Percentiles rank a stretch among this genome's conserved stretches.
phyloP scores from a whole-genome alignment of 2,797 vertebrate genomes.

The Calcarius lapponicus region DNA sequence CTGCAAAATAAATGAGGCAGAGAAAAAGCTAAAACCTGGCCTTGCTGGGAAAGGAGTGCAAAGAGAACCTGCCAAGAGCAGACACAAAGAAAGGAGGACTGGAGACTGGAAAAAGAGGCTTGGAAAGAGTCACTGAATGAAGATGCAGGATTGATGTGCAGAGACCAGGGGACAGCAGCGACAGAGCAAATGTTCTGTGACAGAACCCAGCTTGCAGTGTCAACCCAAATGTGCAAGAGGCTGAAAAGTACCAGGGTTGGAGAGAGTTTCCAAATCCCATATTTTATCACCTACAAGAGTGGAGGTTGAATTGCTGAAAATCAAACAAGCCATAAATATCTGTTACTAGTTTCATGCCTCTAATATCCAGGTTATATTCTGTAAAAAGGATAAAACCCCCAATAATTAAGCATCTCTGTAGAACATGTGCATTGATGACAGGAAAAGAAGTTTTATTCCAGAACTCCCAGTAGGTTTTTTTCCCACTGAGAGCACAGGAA shows the following conservation, averaged over 20 bases:
- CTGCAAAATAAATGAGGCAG: conserved; percentile 70
- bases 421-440: background rate
- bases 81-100: background rate
- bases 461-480: background rate
- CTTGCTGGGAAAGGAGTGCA: background rate
- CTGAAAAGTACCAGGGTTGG: background rate
- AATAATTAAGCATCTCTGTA: background rate
- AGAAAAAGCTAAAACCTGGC: conserved; percentile 56
- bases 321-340: background rate
- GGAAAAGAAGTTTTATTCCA: background rate
- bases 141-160: background rate
- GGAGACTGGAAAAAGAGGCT: conserved; percentile 6
- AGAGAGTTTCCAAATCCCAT: background rate
- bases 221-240: background rate
- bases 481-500: background rate
- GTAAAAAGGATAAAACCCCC: background rate
- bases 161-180: background rate
- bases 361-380: background rate
- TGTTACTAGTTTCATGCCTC: background rate
- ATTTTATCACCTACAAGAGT: background rate
- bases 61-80: conserved; percentile 31
- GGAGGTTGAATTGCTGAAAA: background rate
- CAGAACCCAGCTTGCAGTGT: background rate
- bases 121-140: background rate
- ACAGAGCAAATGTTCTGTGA: background rate